Evolutionary conservation across 2,113 vertebrate species (phyloP), one percentile per base, ranked within the genome.

Genomic region (Corythoichthys haematopterus): DNA sequence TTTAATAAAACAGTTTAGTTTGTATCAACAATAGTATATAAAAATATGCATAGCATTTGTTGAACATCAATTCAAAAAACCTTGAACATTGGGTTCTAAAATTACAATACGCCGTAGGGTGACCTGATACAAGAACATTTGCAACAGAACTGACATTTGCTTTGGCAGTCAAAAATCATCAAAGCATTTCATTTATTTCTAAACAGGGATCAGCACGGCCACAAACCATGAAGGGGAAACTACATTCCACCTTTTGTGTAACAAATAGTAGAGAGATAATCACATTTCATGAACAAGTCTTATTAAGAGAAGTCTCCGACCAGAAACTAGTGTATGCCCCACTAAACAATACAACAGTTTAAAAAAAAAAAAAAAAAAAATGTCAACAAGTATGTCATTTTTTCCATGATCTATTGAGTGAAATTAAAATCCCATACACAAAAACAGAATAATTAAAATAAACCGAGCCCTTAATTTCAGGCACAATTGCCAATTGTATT

Each of bases 321-420:
- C 51, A 3, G 9, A 53, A 53, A 53, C 20, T 3, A 16, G 20
- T 53, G n/a, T 28, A 11, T 28, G 7, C 16, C n/a, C 8, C 51
- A 53, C 1, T 10, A 53, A 53, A 2, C 6, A 20, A 8, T n/a
- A 53, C 51, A 53, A 28, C 20, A 28, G 20, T 28, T 28, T 28
- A 28, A 28, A 28, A 28, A 28, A 28, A 28, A 28, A 28, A 28
- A 28, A 28, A 28, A 28, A 28, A 16, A 52, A 15, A 53, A 16
- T 6, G 15, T 6, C 15, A 51, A 14, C 13, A 47, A 13, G 46
- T 12, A 11, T 47, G 36, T 65, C 47, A 75, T 56, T 47, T 68
- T 64, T 57, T 37, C 55, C 38, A 64, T n/a, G 68, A 52, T 60
- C 46, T 51, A 50, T 73, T 71, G 46, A 56, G 28, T 65, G 28